phyloP scores from a whole-genome alignment of 2,113 vertebrate species.

The Menidia beryllina region DNA sequence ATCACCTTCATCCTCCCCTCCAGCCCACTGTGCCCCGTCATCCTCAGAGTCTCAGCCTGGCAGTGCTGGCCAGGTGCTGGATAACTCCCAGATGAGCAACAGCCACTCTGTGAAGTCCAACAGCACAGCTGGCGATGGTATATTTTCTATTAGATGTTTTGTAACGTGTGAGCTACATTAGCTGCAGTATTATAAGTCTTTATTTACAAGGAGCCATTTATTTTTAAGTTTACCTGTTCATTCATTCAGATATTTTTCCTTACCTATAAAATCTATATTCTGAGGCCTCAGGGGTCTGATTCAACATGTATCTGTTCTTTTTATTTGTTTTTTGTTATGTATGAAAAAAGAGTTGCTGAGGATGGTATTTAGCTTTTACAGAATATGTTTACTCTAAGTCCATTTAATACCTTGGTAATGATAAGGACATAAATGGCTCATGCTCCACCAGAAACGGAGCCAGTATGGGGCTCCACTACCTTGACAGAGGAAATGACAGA shows the following conservation, averaged over 20 bases:
- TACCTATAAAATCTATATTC: background rate
- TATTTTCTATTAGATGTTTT: background rate
- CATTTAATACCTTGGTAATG: conserved; percentile 66
- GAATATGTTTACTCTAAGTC: conserved; percentile 52
- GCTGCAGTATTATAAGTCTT: background rate
- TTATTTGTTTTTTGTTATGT: background rate
- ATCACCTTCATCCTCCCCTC: conserved; percentile 71
- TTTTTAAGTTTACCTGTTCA: background rate
- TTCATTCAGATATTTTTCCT: too few relatives aligned
- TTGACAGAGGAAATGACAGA: conserved; percentile 9
- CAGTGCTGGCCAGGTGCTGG: conserved; percentile 61
- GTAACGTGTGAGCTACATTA: background rate
- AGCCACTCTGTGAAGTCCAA: conserved; percentile 71
- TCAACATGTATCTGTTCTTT: too few relatives aligned
- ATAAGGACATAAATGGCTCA: conserved; percentile 29
- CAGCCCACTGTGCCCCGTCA: conserved; percentile 52
- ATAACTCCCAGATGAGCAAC: conserved; percentile 76
- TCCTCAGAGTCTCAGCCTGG: conserved; percentile 67
- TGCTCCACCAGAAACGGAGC: conserved; percentile 22
- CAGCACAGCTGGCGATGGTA: conserved; percentile 78
- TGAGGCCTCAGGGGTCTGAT: background rate
- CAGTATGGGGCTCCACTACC: conserved; percentile 19
- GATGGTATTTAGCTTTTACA: conserved; percentile 52
- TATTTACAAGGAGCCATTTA: background rate
- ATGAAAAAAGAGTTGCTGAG: background rate